Percentiles rank a stretch among this genome's conserved stretches.
These are phyloP conservation scores for Cheirogaleus medius DNA, from an alignment of 2,113 vertebrate species.

Conservation along the genomic window DNA sequence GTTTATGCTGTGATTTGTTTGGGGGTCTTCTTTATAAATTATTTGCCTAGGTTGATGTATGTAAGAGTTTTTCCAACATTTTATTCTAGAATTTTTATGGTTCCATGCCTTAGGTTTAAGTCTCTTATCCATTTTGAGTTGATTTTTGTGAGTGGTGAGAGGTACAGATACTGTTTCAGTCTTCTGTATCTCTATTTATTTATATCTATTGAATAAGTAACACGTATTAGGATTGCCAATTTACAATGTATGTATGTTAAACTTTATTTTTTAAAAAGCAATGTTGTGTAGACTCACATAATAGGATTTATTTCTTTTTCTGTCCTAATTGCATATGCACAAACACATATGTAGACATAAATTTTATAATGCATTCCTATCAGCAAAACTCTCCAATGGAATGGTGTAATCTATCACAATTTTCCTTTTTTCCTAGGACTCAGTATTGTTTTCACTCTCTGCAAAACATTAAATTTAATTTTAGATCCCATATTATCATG, in stretches of 20 bases:
- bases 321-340: not conserved
- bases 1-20: no score
- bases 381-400: not conserved
- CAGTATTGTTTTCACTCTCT: not conserved
- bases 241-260: not conserved
- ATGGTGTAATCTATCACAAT: not conserved
- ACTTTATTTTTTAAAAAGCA: not conserved
- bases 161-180: no score
- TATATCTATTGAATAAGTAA: not conserved
- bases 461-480: slow-evolving; percentile 8
- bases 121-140: no score
- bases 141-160: no score
- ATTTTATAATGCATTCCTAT: not conserved
- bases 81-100: no score
- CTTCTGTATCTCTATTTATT: not conserved
- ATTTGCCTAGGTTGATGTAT: no score
- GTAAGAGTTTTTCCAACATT: no score
- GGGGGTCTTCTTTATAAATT: no score
- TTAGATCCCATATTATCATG: not conserved
- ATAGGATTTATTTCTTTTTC: not conserved
- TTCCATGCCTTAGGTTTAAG: no score
- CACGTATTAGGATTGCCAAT: not conserved
- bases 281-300: not conserved
- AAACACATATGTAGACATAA: not conserved
- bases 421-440: slow-evolving; percentile 5